Evolutionary conservation across 2,888 invertebrate genomes (phyloP).

Genomic region (Microplitis deprimator): DNA sequence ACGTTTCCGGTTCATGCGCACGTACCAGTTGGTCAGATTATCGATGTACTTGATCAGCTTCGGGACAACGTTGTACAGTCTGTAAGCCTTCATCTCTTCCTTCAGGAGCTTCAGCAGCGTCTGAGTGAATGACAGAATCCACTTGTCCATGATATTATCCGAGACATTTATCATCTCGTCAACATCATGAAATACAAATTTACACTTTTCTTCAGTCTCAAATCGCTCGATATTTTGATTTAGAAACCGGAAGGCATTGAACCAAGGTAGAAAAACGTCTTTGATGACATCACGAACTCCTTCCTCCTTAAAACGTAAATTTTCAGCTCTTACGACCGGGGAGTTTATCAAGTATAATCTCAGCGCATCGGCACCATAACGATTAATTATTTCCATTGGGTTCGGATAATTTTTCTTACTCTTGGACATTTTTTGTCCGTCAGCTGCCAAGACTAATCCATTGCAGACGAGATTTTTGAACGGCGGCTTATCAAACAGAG

Average conservation of each 20-base stretch:
- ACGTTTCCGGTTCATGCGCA: conserved; percentile 94
- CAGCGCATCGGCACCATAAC: conserved; percentile 97
- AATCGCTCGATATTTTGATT: conserved; percentile 92
- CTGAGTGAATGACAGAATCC: conserved; percentile 98
- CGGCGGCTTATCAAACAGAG: conserved; percentile 95
- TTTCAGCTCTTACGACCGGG: conserved; percentile 97
- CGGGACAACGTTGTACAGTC: conserved; percentile 96
- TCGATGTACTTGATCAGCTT: conserved; percentile 95
- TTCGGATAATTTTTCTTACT: conserved; percentile 99
- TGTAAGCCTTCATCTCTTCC: conserved; percentile 94
- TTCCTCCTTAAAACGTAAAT: conserved; percentile 95
- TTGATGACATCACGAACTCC: conserved; percentile 97
- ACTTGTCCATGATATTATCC: conserved; percentile 93
- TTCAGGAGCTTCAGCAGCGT: conserved; percentile 90
- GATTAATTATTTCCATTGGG: conserved; percentile 89
- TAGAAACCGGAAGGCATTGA: conserved; percentile 92
- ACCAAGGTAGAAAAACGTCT: conserved; percentile 98
- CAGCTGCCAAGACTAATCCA: conserved; percentile 94
- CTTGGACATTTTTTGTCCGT: conserved; percentile 99
- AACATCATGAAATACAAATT: conserved; percentile 66
- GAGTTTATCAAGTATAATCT: conserved; percentile 97
- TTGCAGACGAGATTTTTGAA: conserved; percentile 98
- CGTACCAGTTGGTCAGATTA: conserved; percentile 99
- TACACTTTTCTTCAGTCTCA: conserved; percentile 77
- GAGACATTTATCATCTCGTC: conserved; percentile 72